These are phyloP conservation scores for Brachyhypopomus gauderio DNA, from an alignment of 2,113 vertebrate genomes.

Conservation along the genomic window DNA sequence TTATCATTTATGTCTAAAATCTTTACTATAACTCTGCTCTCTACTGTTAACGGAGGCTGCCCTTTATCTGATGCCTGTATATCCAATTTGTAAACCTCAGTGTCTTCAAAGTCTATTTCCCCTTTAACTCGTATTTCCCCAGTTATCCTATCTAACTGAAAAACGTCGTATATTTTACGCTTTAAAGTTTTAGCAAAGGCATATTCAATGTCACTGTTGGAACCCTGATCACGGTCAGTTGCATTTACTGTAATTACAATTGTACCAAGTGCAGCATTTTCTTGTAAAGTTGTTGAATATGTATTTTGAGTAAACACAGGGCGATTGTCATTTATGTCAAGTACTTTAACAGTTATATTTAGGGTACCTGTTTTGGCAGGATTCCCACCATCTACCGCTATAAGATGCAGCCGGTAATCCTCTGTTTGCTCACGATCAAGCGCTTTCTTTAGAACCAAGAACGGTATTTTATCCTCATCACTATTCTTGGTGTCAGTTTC, in stretches of 20 bases:
- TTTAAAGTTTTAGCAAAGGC: constrained; percentile 39
- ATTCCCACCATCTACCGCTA: constrained; percentile 55
- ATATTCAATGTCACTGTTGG: constrained; percentile 56
- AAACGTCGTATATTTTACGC: constrained; percentile 44
- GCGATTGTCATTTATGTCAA: constrained; percentile 59
- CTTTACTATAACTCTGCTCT: constrained; percentile 57
- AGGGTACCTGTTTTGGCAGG: constrained; percentile 49
- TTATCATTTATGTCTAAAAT: constrained; percentile 63
- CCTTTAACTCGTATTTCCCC: constrained; percentile 60
- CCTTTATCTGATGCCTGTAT: constrained; percentile 61
- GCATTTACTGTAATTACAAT: constrained; percentile 51
- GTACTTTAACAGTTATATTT: constrained; percentile 50
- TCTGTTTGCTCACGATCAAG: constrained; percentile 52
- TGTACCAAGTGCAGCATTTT: constrained; percentile 48
- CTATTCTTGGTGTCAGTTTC: constrained; percentile 45
- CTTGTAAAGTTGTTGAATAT: constrained; percentile 35
- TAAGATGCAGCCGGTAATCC: constrained; percentile 28
- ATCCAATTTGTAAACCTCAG: constrained; percentile 49
- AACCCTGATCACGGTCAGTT: constrained; percentile 52
- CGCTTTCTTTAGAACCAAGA: constrained; percentile 50
- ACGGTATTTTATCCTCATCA: constrained; percentile 49
- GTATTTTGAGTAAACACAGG: constrained; percentile 46
- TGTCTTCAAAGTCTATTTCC: constrained; percentile 57
- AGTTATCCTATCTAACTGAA: constrained; percentile 48
- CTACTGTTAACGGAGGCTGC: constrained; percentile 31